A percentile compares a stretch with the other conserved stretches of the same genome.
Conservation (phyloP, 2,888 invertebrate species). For the Chironomus tentans region DNA sequence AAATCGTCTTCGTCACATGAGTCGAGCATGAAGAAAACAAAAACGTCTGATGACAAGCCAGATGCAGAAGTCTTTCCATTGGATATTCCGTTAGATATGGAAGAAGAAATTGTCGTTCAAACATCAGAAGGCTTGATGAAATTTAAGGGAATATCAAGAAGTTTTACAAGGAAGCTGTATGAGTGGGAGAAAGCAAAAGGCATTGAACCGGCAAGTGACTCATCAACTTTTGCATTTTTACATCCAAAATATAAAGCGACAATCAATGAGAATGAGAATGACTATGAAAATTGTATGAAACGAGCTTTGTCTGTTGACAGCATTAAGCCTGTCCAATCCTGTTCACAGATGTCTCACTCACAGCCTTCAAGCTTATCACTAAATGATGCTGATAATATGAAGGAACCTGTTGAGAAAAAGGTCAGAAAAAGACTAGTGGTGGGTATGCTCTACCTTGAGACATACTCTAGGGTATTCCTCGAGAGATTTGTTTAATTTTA, state of each 20-base stretch:
- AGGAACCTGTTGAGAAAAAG: slow-evolving; percentile 38
- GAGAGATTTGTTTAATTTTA: too few species aligned
- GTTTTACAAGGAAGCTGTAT: slow-evolving; percentile 80
- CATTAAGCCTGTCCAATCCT: slow-evolving; percentile 47
- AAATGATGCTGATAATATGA: slow-evolving; percentile 60
- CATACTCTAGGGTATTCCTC: too few species aligned
- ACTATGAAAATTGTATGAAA: slow-evolving; percentile 45
- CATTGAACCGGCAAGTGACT: slow-evolving; percentile 78
- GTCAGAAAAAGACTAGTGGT: neutral
- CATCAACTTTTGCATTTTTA: slow-evolving; percentile 71
- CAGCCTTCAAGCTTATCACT: slow-evolving; percentile 66
- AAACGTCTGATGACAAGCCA: slow-evolving; percentile 5
- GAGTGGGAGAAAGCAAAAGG: slow-evolving; percentile 88
- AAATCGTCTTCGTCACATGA: neutral
- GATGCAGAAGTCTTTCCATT: slow-evolving; percentile 31
- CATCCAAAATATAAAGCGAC: slow-evolving; percentile 48
- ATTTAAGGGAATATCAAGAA: slow-evolving; percentile 78
- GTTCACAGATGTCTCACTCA: slow-evolving; percentile 44
- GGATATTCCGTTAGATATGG: slow-evolving; percentile 29
- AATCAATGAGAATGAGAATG: slow-evolving; percentile 38
- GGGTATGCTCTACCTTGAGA: too few species aligned
- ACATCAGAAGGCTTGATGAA: slow-evolving; percentile 75
- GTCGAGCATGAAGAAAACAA: slow-evolving; percentile 6
- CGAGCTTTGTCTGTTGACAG: slow-evolving; percentile 73
- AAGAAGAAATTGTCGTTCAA: slow-evolving; percentile 66